Evolutionary conservation across 2,888 invertebrate genomes (phyloP).

Genomic region (Isotomurus palustris): DNA sequence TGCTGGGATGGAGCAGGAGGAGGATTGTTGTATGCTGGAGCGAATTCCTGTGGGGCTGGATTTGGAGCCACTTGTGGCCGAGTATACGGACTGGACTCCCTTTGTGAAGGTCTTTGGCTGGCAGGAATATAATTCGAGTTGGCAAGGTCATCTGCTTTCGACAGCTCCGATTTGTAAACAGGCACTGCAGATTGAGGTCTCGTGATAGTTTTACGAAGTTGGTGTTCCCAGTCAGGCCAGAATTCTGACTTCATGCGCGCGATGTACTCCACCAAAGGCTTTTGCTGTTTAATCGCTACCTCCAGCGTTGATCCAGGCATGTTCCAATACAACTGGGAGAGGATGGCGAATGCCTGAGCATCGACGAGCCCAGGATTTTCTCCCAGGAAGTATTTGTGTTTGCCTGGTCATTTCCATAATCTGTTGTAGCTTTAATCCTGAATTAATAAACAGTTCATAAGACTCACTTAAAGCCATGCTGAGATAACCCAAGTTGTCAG

Average conservation of each 20-base stretch:
- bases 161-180: background rate
- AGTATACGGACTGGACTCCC: background rate
- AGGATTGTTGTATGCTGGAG: background rate
- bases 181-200: background rate
- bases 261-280: slow-evolving; percentile 35
- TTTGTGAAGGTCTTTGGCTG: slow-evolving; percentile 2
- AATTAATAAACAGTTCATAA: background rate
- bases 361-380: slow-evolving; percentile 47
- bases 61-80: background rate
- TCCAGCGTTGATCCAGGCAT: slow-evolving; percentile 47
- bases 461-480: slow-evolving; percentile 38
- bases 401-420: slow-evolving; percentile 32
- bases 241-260: slow-evolving; percentile 35
- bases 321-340: slow-evolving; percentile 50
- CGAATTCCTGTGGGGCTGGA: no score
- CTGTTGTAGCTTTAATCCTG: background rate
- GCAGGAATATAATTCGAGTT: slow-evolving; percentile 1
- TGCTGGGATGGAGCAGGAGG: background rate
- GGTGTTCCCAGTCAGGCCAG: slow-evolving; percentile 42
- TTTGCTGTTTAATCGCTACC: slow-evolving; percentile 22
- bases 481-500: slow-evolving; percentile 38
- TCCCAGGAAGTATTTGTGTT: slow-evolving; percentile 42
- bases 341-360: slow-evolving; percentile 51
- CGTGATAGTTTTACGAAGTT: slow-evolving; percentile 2
- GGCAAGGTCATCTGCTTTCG: background rate